These are phyloP conservation scores for Sebastes taczanowskii DNA, from an alignment of 2,797 vertebrate genomes.

Conservation along the genomic window DNA sequence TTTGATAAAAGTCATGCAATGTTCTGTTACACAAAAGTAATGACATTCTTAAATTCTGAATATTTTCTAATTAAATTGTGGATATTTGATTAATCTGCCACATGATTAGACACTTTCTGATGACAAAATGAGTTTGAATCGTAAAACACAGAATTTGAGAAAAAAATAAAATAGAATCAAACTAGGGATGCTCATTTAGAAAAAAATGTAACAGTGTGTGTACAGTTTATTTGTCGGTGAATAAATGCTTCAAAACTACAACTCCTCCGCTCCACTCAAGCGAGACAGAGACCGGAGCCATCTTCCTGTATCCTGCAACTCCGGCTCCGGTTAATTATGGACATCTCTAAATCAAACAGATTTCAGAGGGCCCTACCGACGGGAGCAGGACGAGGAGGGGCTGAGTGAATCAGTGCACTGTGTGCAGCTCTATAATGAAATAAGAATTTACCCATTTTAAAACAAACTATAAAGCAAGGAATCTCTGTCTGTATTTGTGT, in stretches of 20 bases:
- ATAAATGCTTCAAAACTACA: too few species aligned
- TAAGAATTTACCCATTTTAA: background rate
- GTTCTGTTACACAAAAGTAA: background rate
- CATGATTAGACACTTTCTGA: background rate
- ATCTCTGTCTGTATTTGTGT: background rate
- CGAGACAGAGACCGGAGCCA: accelerated
- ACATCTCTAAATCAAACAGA: background rate
- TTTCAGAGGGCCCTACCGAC: background rate
- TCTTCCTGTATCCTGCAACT: too few species aligned
- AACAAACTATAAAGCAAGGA: background rate
- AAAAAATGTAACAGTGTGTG: too few species aligned
- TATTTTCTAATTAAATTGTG: too few species aligned
- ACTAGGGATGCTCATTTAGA: too few species aligned
- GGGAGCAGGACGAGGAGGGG: background rate
- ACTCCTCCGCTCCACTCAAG: too few species aligned
- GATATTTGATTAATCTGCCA: too few species aligned
- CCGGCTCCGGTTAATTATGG: too few species aligned
- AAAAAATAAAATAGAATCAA: background rate
- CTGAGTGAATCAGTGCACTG: background rate
- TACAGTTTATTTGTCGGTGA: too few species aligned
- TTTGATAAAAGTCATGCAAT: background rate
- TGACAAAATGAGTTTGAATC: background rate
- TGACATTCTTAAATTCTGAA: background rate
- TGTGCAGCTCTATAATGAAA: background rate
- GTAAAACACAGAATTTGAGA: background rate